phyloP scores from a whole-genome alignment of 2,113 vertebrate genomes.

The Nothocercus nigrocapillus region DNA sequence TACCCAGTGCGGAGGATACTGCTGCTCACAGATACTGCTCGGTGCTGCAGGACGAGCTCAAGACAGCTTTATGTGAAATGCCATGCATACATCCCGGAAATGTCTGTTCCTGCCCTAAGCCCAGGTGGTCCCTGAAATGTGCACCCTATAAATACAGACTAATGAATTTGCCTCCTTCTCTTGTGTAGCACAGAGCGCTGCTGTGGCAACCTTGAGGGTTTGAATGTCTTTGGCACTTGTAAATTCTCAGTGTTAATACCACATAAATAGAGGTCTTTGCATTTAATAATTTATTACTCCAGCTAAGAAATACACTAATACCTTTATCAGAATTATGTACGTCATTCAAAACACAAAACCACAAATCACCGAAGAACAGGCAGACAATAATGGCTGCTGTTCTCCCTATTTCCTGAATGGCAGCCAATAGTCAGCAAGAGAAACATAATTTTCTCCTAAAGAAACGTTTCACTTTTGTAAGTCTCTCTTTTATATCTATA shows the following conservation, averaged over 20 bases:
- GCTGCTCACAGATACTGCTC: background rate
- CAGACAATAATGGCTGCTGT: background rate
- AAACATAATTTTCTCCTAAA: background rate
- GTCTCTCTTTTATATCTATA: background rate
- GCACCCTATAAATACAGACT: background rate
- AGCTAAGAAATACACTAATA: background rate
- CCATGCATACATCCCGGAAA: background rate
- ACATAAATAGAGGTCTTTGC: background rate
- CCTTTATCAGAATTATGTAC: background rate
- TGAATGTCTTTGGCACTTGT: background rate
- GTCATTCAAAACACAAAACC: background rate
- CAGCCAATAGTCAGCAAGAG: background rate
- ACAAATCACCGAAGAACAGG: background rate
- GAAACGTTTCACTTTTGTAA: background rate
- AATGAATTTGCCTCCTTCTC: background rate
- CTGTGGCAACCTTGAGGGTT: background rate
- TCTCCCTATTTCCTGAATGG: background rate
- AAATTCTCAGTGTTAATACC: background rate
- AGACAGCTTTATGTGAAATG: background rate
- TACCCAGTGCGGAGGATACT: background rate
- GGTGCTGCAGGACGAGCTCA: background rate
- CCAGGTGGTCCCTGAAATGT: background rate
- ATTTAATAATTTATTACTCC: background rate
- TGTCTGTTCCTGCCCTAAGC: accelerated
- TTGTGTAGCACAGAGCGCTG: background rate